These are phyloP conservation scores for Odobenus rosmarus DNA, from an alignment of 2,113 vertebrate genomes.

Conservation along the genomic window DNA sequence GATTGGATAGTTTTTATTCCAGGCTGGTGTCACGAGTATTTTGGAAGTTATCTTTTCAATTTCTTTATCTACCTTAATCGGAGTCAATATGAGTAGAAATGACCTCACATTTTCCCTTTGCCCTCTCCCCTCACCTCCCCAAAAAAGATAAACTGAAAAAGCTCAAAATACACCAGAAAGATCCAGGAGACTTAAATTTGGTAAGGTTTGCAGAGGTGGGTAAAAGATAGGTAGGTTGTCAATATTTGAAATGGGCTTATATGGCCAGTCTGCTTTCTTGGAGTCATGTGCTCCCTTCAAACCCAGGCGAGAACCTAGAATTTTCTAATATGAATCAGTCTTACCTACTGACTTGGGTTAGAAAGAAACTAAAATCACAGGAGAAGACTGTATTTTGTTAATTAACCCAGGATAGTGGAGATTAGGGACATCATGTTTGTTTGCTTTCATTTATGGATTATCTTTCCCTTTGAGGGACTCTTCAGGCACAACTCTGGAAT, in stretches of 20 bases:
- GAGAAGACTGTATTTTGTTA: neutral
- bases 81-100: neutral
- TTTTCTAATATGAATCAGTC: neutral
- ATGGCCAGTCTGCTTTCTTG: neutral
- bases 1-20: neutral
- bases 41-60: neutral
- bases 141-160: neutral
- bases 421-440: neutral
- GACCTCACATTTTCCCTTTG: neutral
- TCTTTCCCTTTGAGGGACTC: neutral
- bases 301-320: neutral
- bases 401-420: neutral
- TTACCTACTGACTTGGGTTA: neutral
- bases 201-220: neutral
- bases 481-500: slow-evolving; percentile 21
- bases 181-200: neutral
- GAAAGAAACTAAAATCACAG: neutral
- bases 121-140: neutral
- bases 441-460: neutral
- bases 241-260: neutral
- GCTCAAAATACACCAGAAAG: neutral
- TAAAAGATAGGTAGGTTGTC: neutral
- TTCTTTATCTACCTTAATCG: neutral
- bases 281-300: neutral
- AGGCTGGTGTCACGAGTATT: neutral